A percentile compares a stretch with the other conserved stretches of the same genome.
phyloP scores from a whole-genome alignment of 2,113 vertebrate genomes.

The Leucopsar rothschildi region DNA sequence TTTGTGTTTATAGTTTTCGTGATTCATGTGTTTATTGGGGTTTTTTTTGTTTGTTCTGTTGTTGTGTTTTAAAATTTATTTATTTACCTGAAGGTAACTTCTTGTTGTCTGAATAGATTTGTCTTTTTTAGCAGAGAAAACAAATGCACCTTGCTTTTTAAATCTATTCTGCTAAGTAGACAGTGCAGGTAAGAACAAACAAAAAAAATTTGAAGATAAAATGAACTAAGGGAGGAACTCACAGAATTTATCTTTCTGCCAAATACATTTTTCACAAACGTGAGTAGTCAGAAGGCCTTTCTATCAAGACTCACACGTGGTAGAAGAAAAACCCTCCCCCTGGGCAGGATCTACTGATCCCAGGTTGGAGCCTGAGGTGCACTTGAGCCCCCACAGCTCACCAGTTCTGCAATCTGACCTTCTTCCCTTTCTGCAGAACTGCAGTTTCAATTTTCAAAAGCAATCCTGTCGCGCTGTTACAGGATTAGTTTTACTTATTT shows the following conservation, averaged over 20 bases:
- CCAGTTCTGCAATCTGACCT: too few species aligned
- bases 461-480: not conserved
- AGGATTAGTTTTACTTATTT: not conserved
- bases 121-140: not conserved
- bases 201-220: not conserved
- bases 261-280: not conserved
- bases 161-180: not conserved
- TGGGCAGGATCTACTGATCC: not conserved
- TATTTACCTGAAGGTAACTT: not conserved
- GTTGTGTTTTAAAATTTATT: not conserved
- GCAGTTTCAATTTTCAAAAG: not conserved
- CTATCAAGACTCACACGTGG: fast-evolving
- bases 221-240: not conserved
- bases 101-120: not conserved
- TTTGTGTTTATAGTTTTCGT: not conserved
- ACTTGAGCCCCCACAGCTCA: not conserved
- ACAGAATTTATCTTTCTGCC: not conserved
- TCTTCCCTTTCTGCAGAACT: not conserved
- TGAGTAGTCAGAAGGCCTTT: not conserved
- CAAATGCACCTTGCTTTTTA: not conserved
- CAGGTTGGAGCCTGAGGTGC: not conserved
- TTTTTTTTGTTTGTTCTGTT: not conserved
- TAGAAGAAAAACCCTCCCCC: not conserved
- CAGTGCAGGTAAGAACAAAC: not conserved
- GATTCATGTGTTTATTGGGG: not conserved